Evolutionary conservation across 2,888 invertebrate species (phyloP).

Genomic region (Athalia circularis): DNA sequence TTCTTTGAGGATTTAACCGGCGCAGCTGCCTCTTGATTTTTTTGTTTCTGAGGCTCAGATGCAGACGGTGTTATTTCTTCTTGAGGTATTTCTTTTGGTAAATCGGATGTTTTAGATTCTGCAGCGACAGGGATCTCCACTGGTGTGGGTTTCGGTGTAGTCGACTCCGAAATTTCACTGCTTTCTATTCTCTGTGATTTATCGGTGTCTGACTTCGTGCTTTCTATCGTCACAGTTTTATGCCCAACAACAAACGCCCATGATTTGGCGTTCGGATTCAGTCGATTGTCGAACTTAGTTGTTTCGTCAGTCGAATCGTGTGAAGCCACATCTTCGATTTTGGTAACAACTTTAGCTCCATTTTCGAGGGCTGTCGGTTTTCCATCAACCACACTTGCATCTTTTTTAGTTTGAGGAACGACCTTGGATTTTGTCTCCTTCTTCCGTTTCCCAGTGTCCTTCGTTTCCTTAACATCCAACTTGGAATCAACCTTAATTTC

Average conservation of each 20-base stretch:
- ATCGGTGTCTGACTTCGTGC: constrained; percentile 41
- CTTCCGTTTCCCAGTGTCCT: constrained; percentile 34
- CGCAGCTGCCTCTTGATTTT: constrained; percentile 28
- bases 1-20: constrained; percentile 45
- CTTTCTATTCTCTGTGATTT: constrained; percentile 44
- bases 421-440: constrained; percentile 47
- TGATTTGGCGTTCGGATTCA: constrained; percentile 60
- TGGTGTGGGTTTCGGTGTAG: neutral
- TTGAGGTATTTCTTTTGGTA: constrained; percentile 38
- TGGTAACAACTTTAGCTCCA: constrained; percentile 29
- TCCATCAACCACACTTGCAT: constrained; percentile 21
- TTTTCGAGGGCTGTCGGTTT: constrained; percentile 45
- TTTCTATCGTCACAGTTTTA: constrained; percentile 48
- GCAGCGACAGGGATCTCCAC: neutral
- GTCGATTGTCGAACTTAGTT: constrained; percentile 47
- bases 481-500: constrained; percentile 21
- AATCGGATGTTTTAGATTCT: constrained; percentile 1
- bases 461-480: neutral
- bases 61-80: constrained; percentile 29
- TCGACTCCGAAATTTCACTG: constrained; percentile 28
- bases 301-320: constrained; percentile 26
- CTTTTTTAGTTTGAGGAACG: constrained; percentile 16
- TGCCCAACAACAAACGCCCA: constrained; percentile 65
- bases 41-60: constrained; percentile 29
- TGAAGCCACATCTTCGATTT: constrained; percentile 25